Evolutionary conservation across 1,140 invertebrate genomes (phyloP).

Genomic region (Laodelphax striatellus): DNA sequence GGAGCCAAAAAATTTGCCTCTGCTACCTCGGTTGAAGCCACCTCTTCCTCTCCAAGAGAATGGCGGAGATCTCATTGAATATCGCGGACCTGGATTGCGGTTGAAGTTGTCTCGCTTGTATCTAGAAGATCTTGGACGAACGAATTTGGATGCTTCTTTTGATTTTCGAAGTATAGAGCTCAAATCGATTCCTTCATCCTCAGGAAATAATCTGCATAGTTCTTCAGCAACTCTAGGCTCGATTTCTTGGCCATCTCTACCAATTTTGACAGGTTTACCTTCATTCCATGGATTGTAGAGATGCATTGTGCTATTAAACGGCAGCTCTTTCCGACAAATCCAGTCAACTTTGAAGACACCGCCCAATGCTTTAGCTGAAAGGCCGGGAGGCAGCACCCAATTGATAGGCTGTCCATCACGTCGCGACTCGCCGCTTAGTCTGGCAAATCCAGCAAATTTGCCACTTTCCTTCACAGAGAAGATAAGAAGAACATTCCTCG

Average conservation of each 20-base stretch:
- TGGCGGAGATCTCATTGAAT: constrained; percentile 18
- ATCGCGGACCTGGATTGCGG: constrained; percentile 29
- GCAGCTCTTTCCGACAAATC: constrained; percentile 89
- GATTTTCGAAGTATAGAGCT: constrained; percentile 79
- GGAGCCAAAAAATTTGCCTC: constrained; percentile 36
- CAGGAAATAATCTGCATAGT: constrained; percentile 85
- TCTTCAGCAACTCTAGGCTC: constrained; percentile 90
- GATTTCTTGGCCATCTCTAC: constrained; percentile 95
- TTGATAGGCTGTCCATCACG: constrained; percentile 80
- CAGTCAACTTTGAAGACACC: constrained; percentile 95
- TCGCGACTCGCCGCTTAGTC: constrained; percentile 74
- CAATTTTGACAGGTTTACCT: constrained; percentile 96
- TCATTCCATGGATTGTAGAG: constrained; percentile 98
- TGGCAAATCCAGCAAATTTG: constrained; percentile 84
- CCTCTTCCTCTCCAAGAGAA: constrained; percentile 29
- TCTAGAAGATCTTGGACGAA: constrained; percentile 24
- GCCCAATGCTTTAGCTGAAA: constrained; percentile 83
- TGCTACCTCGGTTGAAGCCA: constrained; percentile 32
- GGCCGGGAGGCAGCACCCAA: constrained; percentile 91
- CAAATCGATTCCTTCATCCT: constrained; percentile 88
- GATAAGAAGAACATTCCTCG: constrained; percentile 87
- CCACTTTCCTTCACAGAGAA: constrained; percentile 98
- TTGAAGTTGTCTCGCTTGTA: constrained; percentile 27
- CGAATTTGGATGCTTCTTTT: constrained; percentile 61
- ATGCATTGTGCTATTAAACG: constrained; percentile 85